phyloP scores from a whole-genome alignment of 2,888 invertebrate genomes.

The Crepidodera aurea region DNA sequence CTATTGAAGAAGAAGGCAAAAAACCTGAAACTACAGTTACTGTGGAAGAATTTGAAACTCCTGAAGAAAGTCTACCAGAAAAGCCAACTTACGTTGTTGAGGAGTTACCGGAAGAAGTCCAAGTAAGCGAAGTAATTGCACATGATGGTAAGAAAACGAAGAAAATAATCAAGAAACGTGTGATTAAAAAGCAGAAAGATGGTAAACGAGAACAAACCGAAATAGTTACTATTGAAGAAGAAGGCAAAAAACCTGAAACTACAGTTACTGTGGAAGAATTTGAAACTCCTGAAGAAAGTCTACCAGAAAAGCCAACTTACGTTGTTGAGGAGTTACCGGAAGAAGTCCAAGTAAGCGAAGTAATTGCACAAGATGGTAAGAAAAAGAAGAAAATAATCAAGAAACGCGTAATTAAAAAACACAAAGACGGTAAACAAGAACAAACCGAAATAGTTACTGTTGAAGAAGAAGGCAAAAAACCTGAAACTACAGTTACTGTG shows the following conservation, averaged over 20 bases:
- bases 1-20: conserved; percentile 54
- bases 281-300: conserved; percentile 42
- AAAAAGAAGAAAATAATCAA: conserved; percentile 56
- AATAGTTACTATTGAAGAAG: conserved; percentile 59
- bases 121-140: conserved; percentile 43
- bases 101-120: conserved; percentile 45
- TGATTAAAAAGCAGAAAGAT: conserved; percentile 54
- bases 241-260: conserved; percentile 61
- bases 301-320: conserved; percentile 20
- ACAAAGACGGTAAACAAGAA: conserved; percentile 60
- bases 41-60: conserved; percentile 44
- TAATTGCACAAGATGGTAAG: conserved; percentile 56
- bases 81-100: conserved; percentile 37
- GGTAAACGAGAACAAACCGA: conserved; percentile 56
- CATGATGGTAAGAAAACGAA: conserved; percentile 39
- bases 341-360: conserved; percentile 49
- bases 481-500: conserved; percentile 51
- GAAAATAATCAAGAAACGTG: conserved; percentile 45
- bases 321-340: conserved; percentile 47
- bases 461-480: conserved; percentile 54
- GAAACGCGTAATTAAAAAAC: conserved; percentile 56
- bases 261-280: conserved; percentile 61
- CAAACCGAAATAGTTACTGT: conserved; percentile 59
- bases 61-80: conserved; percentile 51
- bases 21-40: conserved; percentile 43